Evolutionary conservation across 2,797 vertebrate genomes (phyloP).

Genomic region (Myripristis murdjan): DNA sequence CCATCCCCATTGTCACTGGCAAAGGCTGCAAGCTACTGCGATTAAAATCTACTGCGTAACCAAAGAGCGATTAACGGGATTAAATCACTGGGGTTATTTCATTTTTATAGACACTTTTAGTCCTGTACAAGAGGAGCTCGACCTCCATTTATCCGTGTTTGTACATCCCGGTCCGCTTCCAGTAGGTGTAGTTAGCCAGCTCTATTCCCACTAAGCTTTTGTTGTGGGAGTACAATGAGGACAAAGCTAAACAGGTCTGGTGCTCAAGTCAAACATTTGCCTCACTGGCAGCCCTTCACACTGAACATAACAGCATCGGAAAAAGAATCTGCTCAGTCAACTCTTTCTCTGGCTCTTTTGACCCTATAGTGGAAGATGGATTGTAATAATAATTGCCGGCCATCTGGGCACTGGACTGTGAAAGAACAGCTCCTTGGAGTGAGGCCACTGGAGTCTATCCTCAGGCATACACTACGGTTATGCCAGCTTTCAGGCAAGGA

Average conservation of each 20-base stretch:
- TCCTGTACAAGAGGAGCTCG: slow-evolving; percentile 34
- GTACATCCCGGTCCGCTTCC: slow-evolving; percentile 50
- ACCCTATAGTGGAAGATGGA: slow-evolving; percentile 71
- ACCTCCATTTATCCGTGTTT: slow-evolving; percentile 60
- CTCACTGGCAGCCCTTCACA: slow-evolving; percentile 39
- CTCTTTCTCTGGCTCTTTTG: slow-evolving; percentile 62
- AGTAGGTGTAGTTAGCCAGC: not conserved
- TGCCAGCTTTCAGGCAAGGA: slow-evolving; percentile 63
- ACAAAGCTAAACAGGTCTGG: slow-evolving; percentile 37
- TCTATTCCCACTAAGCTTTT: slow-evolving; percentile 20
- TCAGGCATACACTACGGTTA: slow-evolving; percentile 45
- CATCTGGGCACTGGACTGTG: slow-evolving; percentile 80
- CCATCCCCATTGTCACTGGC: slow-evolving; percentile 66
- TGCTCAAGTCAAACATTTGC: slow-evolving; percentile 54
- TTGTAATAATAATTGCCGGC: slow-evolving; percentile 81
- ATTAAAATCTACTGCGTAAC: slow-evolving; percentile 77
- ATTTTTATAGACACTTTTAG: slow-evolving; percentile 70
- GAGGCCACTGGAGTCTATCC: slow-evolving; percentile 62
- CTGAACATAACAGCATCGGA: slow-evolving; percentile 40
- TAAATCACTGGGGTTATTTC: slow-evolving; percentile 67
- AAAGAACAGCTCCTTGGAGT: slow-evolving; percentile 79
- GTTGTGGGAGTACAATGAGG: slow-evolving; percentile 27
- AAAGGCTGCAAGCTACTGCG: slow-evolving; percentile 60
- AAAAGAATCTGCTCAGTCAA: slow-evolving; percentile 59
- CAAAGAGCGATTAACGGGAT: slow-evolving; percentile 69